Percentiles rank a stretch among this genome's conserved stretches.
These are phyloP conservation scores for Creontiades dilutus DNA, from an alignment of 2,888 invertebrate genomes.

Conservation along the genomic window DNA sequence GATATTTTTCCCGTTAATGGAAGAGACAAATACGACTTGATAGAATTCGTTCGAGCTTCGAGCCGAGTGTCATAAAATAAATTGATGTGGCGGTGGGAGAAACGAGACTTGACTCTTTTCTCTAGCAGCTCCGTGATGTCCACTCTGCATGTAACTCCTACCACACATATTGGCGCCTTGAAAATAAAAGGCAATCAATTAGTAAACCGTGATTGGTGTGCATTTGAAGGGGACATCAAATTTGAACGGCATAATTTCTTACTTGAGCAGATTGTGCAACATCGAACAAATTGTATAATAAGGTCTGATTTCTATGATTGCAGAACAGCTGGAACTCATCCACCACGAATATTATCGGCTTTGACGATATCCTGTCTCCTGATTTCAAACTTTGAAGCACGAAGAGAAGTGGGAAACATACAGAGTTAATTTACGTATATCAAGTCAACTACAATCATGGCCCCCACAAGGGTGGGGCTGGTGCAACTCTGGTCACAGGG, in stretches of 20 bases:
- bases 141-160: conserved; percentile 91
- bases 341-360: conserved; percentile 87
- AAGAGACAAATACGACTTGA: conserved; percentile 78
- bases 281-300: conserved; percentile 96
- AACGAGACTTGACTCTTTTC: conserved; percentile 95
- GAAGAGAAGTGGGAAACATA: conserved; percentile 84
- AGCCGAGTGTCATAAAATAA: conserved; percentile 84
- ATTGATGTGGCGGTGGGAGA: conserved; percentile 94
- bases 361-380: conserved; percentile 84
- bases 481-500: no score
- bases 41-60: conserved; percentile 80
- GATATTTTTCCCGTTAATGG: conserved; percentile 24
- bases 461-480: no score
- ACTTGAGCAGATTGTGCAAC: conserved; percentile 90
- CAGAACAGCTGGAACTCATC: conserved; percentile 97
- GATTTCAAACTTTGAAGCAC: conserved; percentile 88
- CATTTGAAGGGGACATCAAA: no score
- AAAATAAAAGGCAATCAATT: conserved; percentile 69
- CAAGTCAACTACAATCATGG: no score
- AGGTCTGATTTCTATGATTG: conserved; percentile 91
- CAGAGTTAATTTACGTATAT: no score
- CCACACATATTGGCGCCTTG: conserved; percentile 90
- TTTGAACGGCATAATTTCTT: conserved; percentile 70
- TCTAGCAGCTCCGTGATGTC: conserved; percentile 95
- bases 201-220: no score